Evolutionary conservation across 2,113 vertebrate species (phyloP).

Genomic region (Neogobius melanostomus): DNA sequence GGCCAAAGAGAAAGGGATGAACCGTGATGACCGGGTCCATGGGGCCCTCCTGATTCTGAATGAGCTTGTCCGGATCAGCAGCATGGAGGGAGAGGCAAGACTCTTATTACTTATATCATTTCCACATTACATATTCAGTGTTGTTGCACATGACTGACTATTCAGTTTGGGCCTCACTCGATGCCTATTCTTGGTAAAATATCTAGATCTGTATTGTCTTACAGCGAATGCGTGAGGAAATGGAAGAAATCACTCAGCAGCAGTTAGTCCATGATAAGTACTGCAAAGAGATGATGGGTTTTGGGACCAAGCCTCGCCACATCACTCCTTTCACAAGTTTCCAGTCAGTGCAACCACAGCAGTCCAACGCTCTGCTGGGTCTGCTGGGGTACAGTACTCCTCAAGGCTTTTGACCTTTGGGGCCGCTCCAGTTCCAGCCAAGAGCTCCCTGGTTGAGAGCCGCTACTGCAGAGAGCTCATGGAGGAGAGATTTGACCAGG

Average conservation of each 20-base stretch:
- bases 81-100: slow-evolving; percentile 98
- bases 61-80: slow-evolving; percentile 97
- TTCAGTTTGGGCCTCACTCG: no score
- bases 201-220: neutral
- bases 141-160: no score
- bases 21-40: slow-evolving; percentile 93
- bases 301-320: slow-evolving; percentile 93
- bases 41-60: slow-evolving; percentile 96
- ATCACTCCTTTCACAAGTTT: slow-evolving; percentile 97
- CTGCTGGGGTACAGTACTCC: slow-evolving; percentile 91
- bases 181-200: no score
- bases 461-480: slow-evolving; percentile 95
- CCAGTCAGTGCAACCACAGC: slow-evolving; percentile 93
- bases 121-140: neutral
- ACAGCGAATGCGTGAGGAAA: slow-evolving; percentile 95
- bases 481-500: slow-evolving; percentile 98
- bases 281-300: slow-evolving; percentile 96
- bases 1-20: slow-evolving; percentile 98
- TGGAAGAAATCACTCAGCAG: slow-evolving; percentile 99
- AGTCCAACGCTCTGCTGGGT: slow-evolving; percentile 92
- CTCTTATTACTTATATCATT: neutral
- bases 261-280: slow-evolving; percentile 97
- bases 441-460: slow-evolving; percentile 91
- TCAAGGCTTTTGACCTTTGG: slow-evolving; percentile 91
- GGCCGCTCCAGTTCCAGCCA: slow-evolving; percentile 84